Conservation (phyloP, 1,140 invertebrate genomes). For the Mesaphorura yosii region DNA sequence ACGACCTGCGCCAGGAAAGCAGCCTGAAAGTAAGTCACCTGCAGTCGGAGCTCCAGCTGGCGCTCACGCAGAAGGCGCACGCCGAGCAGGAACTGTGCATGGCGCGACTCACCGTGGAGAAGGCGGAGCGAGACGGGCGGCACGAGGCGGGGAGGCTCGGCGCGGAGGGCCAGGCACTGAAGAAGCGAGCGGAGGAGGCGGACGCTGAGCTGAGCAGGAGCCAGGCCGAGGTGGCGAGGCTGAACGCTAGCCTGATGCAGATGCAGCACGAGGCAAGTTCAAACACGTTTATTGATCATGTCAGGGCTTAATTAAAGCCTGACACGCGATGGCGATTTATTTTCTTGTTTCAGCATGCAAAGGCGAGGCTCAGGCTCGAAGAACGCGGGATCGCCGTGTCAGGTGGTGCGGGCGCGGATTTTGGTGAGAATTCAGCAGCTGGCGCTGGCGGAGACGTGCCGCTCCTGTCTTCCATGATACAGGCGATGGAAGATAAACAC, state of each 20-base stretch:
- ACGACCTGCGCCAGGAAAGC: slow-evolving; percentile 64
- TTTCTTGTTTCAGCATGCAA: not conserved
- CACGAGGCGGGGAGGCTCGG: slow-evolving; percentile 56
- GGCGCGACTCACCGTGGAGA: slow-evolving; percentile 46
- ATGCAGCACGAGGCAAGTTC: slow-evolving; percentile 61
- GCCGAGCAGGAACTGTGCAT: slow-evolving; percentile 62
- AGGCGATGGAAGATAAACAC: slow-evolving; percentile 66
- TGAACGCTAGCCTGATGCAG: slow-evolving; percentile 59
- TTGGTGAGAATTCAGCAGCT: too few species aligned
- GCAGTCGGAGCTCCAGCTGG: slow-evolving; percentile 59
- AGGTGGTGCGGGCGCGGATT: too few species aligned
- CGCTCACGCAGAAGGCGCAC: slow-evolving; percentile 57
- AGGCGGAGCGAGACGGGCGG: slow-evolving; percentile 55
- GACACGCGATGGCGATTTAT: too few species aligned
- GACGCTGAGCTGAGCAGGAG: slow-evolving; percentile 65
- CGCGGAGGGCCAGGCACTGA: slow-evolving; percentile 60
- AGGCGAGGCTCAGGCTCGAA: slow-evolving; percentile 17
- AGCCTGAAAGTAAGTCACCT: slow-evolving; percentile 58
- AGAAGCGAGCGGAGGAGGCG: slow-evolving; percentile 59
- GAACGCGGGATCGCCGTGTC: too few species aligned
- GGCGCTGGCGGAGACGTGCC: slow-evolving; percentile 15
- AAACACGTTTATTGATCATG: too few species aligned
- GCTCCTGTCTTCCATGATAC: slow-evolving; percentile 37
- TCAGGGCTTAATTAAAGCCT: too few species aligned
- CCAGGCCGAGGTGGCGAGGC: slow-evolving; percentile 57